phyloP scores from a whole-genome alignment of 2,888 invertebrate genomes.

The Molanna angustata region DNA sequence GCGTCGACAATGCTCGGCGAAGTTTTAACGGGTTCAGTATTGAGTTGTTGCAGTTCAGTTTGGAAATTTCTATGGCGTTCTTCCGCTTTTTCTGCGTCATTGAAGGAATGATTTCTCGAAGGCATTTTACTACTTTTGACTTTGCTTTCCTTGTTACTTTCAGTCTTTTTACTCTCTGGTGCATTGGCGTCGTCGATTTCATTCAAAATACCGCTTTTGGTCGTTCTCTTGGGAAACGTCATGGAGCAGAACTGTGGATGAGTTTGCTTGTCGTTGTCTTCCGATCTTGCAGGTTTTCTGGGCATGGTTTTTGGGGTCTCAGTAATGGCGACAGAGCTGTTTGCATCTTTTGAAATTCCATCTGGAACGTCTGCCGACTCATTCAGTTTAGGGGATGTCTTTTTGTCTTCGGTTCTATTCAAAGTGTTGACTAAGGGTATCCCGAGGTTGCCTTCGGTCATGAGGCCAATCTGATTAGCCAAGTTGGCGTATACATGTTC shows the following conservation, averaged over 20 bases:
- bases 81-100: constrained; percentile 8
- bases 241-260: constrained; percentile 19
- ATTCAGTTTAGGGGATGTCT: background rate
- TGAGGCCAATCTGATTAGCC: constrained; percentile 37
- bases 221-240: constrained; percentile 34
- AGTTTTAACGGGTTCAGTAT: constrained; percentile 18
- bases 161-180: constrained; percentile 26
- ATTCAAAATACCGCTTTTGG: constrained; percentile 34
- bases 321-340: constrained; percentile 44
- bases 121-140: constrained; percentile 29
- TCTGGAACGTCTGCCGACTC: background rate
- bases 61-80: constrained; percentile 8
- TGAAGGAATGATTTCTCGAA: constrained; percentile 30
- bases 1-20: constrained; percentile 29
- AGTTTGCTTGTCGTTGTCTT: constrained; percentile 42
- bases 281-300: constrained; percentile 42
- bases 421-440: constrained; percentile 5
- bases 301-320: constrained; percentile 35
- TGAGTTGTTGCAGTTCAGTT: constrained; percentile 10
- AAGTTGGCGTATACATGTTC: constrained; percentile 60
- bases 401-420: constrained; percentile 37
- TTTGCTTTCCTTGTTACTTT: constrained; percentile 23
- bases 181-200: constrained; percentile 21
- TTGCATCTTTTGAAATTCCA: constrained; percentile 25
- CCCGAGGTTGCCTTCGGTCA: constrained; percentile 11